Conservation (phyloP, 2,113 vertebrate species). For the Solea senegalensis region DNA sequence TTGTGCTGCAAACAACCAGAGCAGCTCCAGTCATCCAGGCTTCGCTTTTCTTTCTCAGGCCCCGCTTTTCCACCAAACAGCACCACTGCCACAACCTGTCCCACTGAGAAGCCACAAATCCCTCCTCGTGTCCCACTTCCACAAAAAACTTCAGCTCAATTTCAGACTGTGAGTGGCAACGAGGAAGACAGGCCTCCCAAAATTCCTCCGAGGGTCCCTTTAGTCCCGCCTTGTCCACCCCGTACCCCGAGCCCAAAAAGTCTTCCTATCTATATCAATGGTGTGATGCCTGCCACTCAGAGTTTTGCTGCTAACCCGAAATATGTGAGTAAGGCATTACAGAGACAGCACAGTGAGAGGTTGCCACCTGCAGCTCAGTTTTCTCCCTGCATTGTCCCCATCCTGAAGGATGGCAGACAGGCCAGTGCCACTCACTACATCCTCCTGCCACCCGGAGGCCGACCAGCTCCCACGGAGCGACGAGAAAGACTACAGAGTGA, state of each 20-base stretch:
- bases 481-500: constrained; percentile 87
- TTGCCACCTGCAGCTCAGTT: constrained; percentile 54
- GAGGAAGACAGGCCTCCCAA: constrained; percentile 91
- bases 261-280: constrained; percentile 93
- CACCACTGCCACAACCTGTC: constrained; percentile 2
- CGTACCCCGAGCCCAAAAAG: constrained; percentile 94
- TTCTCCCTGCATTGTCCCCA: constrained; percentile 93
- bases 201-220: constrained; percentile 90
- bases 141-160: constrained; percentile 76
- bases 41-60: constrained; percentile 74
- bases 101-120: constrained; percentile 86
- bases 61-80: constrained; percentile 46
- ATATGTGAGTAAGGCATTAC: constrained; percentile 92
- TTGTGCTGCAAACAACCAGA: constrained; percentile 62
- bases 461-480: constrained; percentile 84
- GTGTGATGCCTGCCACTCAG: constrained; percentile 97
- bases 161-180: constrained; percentile 71
- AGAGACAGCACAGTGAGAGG: constrained; percentile 87
- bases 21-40: constrained; percentile 74
- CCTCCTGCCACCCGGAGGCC: constrained; percentile 88
- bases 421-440: constrained; percentile 96
- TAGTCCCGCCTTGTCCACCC: constrained; percentile 85
- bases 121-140: constrained; percentile 92
- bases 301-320: constrained; percentile 98
- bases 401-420: constrained; percentile 94